Conservation (phyloP, 1,140 invertebrate genomes). For the Macrosteles quadrilineatus region DNA sequence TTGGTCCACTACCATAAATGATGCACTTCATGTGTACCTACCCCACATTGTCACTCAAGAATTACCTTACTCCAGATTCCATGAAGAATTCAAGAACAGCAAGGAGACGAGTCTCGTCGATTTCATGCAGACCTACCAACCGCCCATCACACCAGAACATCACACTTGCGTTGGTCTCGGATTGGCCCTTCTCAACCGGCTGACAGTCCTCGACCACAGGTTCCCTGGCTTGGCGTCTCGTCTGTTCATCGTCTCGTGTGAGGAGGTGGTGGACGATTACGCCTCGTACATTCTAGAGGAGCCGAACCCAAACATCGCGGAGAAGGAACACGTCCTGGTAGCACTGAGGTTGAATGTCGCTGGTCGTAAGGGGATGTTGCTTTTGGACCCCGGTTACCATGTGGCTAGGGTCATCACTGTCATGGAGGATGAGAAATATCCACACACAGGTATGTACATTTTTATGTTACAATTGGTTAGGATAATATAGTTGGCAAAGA, state of each 20-base stretch:
- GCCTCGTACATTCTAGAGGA: constrained; percentile 64
- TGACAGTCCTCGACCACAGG: constrained; percentile 57
- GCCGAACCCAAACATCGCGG: constrained; percentile 48
- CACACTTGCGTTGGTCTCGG: constrained; percentile 88
- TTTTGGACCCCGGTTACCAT: constrained; percentile 90
- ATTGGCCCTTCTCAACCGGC: constrained; percentile 69
- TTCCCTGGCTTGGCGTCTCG: constrained; percentile 66
- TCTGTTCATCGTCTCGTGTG: constrained; percentile 80
- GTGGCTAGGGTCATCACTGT: constrained; percentile 81
- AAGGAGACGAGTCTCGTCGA: constrained; percentile 60
- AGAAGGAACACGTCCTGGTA: constrained; percentile 82
- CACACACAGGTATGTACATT: constrained; percentile 75
- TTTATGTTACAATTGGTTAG: background rate
- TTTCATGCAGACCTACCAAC: constrained; percentile 73
- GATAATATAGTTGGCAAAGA: too few relatives aligned
- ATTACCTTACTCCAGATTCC: constrained; percentile 63
- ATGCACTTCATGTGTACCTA: too few relatives aligned
- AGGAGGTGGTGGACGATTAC: constrained; percentile 74
- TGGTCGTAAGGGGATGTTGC: constrained; percentile 70
- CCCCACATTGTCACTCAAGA: too few relatives aligned
- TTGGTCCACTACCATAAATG: too few relatives aligned
- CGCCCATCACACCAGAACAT: constrained; percentile 72
- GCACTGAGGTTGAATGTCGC: constrained; percentile 72
- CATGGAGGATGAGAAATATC: constrained; percentile 80
- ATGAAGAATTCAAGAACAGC: constrained; percentile 67